Base-by-base conservation (phyloP, 2,797 vertebrate genomes). In the Hippoglossus hippoglossus region DNA sequence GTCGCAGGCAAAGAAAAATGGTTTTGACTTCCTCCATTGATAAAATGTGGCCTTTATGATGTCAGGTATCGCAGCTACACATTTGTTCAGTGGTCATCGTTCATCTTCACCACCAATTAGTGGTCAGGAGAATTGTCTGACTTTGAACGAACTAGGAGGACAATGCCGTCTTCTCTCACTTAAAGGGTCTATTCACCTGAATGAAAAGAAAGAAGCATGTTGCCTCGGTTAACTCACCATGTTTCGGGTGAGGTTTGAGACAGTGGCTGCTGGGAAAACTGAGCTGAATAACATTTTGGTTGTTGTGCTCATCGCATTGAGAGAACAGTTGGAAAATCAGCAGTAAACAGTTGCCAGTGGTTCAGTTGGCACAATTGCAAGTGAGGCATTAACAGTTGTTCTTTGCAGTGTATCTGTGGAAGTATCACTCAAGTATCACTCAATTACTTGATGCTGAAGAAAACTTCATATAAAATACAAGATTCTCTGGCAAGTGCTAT, bases 1-100 rank as follows among this genome's bases (percentile, higher is more conserved):
- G 18, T 71, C 41, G 47, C 24, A 66, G 53, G 63, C 63, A 59
- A 25, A 47, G 18, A 55, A 26, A 73, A 36, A 71, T 10, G 7
- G 47, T 10, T 54, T 59, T 61, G 58, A 59, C 22, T 44, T 41
- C 49, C 58, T 36, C 19, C 39, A 75, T 47, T 77, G 59, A 72
- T 60, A 46, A 63, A 62, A 62, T 34, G 8, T 51, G 16, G 6
- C 60, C 16, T 68, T 58, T 24, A 67, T 24, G 10, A 9, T 12
- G 52, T 44, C 50, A 65, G 31, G 41, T 36, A 52, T 22, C 36
- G 13, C 18, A n/a, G 16, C 39, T 24, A 15, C 1, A n/a, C 19
- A 24, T 54, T 34, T 10, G 47, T 25, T 3, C 21, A 19, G n/a
- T 9, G 2, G 54, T 68, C 19, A 63, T 16, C 7, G 53, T 47